phyloP scores from a whole-genome alignment of 53 echinoderm and acorn worm species.

The Holothuria leucospilota region DNA sequence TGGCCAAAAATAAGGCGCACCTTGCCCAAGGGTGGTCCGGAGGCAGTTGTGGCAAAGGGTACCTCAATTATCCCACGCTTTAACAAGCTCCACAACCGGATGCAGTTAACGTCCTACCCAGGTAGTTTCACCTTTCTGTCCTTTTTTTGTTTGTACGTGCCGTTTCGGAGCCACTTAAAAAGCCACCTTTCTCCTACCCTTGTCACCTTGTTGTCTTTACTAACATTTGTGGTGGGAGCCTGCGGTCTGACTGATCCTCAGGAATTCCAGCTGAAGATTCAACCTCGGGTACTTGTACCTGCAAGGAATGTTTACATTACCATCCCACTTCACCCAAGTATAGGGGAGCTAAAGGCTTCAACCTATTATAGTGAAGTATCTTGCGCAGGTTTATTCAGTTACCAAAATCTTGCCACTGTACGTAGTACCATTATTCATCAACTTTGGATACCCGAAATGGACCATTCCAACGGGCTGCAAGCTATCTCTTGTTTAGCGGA shows the following conservation, averaged over 20 bases:
- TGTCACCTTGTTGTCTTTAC: too few species aligned
- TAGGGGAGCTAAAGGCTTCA: conserved; percentile 55
- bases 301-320: not conserved
- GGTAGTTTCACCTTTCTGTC: too few species aligned
- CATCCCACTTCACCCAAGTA: not conserved
- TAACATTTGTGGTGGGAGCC: too few species aligned
- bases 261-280: not conserved
- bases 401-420: conserved; percentile 23
- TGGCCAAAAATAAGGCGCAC: too few species aligned
- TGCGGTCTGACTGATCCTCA: not conserved
- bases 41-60: too few species aligned
- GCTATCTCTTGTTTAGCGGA: conserved; percentile 20
- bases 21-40: too few species aligned
- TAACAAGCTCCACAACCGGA: too few species aligned
- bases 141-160: too few species aligned
- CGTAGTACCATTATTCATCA: conserved; percentile 13
- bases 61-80: too few species aligned
- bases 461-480: conserved; percentile 59
- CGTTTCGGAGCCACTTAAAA: too few species aligned
- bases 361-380: conserved; percentile 61
- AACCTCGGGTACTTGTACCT: not conserved
- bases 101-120: too few species aligned
- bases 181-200: too few species aligned
- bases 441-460: conserved; percentile 40
- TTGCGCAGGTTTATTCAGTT: not conserved